A percentile compares a stretch with the other conserved stretches of the same genome.
These are phyloP conservation scores for Cygnus atratus DNA, from an alignment of 2,113 vertebrate genomes.

Conservation along the genomic window DNA sequence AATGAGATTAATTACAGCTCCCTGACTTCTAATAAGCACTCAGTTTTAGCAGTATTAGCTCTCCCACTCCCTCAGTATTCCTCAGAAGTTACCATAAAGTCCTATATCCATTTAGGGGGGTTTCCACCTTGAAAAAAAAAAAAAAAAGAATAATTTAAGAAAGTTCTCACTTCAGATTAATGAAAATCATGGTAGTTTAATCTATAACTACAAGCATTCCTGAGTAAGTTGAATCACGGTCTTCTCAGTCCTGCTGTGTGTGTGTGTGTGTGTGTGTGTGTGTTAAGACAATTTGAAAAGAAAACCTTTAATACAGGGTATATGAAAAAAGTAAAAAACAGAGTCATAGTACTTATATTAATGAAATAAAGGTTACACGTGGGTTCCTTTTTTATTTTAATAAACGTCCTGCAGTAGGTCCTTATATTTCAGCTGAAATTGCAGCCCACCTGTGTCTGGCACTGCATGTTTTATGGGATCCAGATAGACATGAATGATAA, in stretches of 20 bases:
- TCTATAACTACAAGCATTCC: background rate
- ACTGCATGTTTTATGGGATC: background rate
- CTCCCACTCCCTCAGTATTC: background rate
- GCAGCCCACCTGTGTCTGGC: background rate
- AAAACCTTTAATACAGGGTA: background rate
- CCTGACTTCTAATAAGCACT: background rate
- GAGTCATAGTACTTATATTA: background rate
- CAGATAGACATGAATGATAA: background rate
- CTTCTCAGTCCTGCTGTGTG: background rate
- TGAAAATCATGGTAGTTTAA: background rate
- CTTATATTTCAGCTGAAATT: background rate
- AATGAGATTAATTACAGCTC: background rate
- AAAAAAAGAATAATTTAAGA: background rate
- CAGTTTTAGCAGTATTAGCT: background rate
- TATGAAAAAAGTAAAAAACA: background rate
- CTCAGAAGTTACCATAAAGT: background rate
- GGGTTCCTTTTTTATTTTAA: background rate
- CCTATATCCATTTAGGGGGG: background rate
- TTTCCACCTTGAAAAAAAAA: background rate
- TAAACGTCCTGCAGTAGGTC: background rate
- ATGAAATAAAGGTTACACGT: background rate
- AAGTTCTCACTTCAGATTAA: background rate
- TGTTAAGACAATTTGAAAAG: background rate
- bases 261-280: background rate
- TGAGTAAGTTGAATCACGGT: background rate